These are phyloP conservation scores for Epsilonema sp. DNA, from an alignment of 2,888 invertebrate species.

Conservation along the genomic window DNA sequence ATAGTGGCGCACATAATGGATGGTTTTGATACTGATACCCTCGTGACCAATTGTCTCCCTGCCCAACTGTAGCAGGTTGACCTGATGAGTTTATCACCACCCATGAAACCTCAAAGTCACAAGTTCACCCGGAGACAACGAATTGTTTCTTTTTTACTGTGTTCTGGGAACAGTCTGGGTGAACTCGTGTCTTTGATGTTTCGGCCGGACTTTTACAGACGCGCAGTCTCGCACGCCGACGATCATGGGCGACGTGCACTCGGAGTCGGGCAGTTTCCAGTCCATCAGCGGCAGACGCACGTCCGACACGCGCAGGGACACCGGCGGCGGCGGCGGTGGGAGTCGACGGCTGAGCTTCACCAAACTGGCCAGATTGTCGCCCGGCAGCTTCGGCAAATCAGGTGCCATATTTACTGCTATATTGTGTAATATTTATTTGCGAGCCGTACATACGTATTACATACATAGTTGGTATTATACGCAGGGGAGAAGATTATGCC, in stretches of 20 bases:
- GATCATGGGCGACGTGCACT: conserved; percentile 7
- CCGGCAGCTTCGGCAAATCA: neutral
- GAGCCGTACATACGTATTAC: too few species aligned
- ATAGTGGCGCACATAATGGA: neutral
- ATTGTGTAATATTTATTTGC: too few species aligned
- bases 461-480: too few species aligned
- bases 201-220: too few species aligned
- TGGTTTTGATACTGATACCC: neutral
- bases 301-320: neutral
- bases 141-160: too few species aligned
- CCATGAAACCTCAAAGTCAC: too few species aligned
- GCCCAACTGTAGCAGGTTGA: neutral
- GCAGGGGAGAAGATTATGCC: neutral
- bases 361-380: neutral
- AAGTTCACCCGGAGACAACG: too few species aligned
- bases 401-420: too few species aligned
- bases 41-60: neutral
- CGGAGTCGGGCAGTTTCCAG: conserved; percentile 9
- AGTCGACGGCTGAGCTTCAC: neutral
- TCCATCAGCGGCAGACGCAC: neutral
- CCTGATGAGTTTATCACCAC: neutral
- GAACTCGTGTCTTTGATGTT: too few species aligned
- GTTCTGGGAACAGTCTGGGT: too few species aligned
- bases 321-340: too few species aligned
- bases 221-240: conserved; percentile 7